Evolutionary conservation across 2,888 invertebrate genomes (phyloP).

Genomic region (Cheiracanthium punctorium): DNA sequence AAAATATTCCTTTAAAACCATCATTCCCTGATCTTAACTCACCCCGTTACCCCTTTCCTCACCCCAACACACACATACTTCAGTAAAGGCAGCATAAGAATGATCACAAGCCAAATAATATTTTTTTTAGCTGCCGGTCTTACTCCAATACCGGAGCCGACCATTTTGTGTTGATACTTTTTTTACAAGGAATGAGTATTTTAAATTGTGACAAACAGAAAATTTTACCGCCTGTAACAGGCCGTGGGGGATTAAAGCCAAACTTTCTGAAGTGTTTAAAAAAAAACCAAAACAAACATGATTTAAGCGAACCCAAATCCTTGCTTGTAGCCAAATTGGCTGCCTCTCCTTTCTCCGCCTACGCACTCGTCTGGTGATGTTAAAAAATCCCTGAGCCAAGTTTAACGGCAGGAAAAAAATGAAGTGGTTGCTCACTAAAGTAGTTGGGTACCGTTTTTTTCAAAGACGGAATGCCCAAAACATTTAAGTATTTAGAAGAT

Average conservation of each 20-base stretch:
- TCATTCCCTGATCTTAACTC: too few species aligned
- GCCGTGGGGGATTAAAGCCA: neutral
- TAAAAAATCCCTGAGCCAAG: slow-evolving; percentile 30
- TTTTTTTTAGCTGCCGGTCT: neutral
- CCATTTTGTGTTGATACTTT: neutral
- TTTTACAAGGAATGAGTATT: neutral
- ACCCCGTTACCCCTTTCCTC: too few species aligned
- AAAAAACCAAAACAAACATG: slow-evolving; percentile 41
- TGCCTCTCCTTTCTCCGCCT: slow-evolving; percentile 13
- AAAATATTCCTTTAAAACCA: too few species aligned
- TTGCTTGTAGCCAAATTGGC: slow-evolving; percentile 40
- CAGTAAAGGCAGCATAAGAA: too few species aligned
- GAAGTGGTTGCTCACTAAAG: slow-evolving; percentile 14
- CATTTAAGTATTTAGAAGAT: neutral
- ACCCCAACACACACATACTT: too few species aligned
- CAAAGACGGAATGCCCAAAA: neutral
- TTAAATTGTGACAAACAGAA: neutral
- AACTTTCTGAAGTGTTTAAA: neutral
- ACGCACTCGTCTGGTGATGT: slow-evolving; percentile 31
- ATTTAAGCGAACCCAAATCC: slow-evolving; percentile 29
- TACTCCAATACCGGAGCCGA: neutral
- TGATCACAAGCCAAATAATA: neutral
- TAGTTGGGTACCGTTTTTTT: neutral
- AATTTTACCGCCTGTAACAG: neutral
- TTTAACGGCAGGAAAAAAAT: slow-evolving; percentile 15